Base-by-base conservation (phyloP, 2,797 vertebrate species). In the Catamblyrhynchus diadema region DNA sequence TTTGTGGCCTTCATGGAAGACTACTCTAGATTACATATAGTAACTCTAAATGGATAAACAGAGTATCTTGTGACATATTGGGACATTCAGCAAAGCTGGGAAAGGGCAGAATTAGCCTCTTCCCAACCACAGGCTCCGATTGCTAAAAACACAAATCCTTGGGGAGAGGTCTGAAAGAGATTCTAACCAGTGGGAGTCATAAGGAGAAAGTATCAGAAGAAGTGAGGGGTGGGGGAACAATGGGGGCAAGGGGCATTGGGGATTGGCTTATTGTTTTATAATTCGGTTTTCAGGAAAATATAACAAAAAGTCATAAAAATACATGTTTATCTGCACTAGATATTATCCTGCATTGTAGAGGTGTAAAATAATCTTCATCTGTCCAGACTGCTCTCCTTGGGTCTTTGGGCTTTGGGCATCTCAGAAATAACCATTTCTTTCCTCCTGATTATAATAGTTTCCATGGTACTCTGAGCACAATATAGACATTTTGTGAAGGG, bases 181-280 rank as follows among this genome's bases (percentile, higher is more conserved):
- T 57, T 50, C 47, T 39, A 73, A 77, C 2, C 32, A 85, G 16
- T 48, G 23, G 9, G 18, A 82, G 8, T 70, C 67, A 80, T 47
- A 54, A 69, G 9, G 13, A 74, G 41, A 81, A 74, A 66, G 22
- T 62, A 89, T n/a, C 9, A 30, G 45, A 59, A 61, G 44, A 12
- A 28, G 39, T 12, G 33, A 10, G 1, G 2, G 8, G 25, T 2
- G 2, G 8, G 21, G 14, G 19, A n/a, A 54, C 2, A 1, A 18
- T 16, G 32, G 3, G 5, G 6, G 10, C 7, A 21, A 9, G 13
- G 4, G 1, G 5, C 4, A 9, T 3, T 81, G 11, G 21, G 8
- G 25, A 30, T 4, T 56, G 16, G 12, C 2, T 30, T 67, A 15
- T 42, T 44, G 25, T 25, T 50, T 25, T 9, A 27, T 24, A 23